Evolutionary conservation across 1,140 invertebrate genomes (phyloP).

Genomic region (Epicauta chinensis): DNA sequence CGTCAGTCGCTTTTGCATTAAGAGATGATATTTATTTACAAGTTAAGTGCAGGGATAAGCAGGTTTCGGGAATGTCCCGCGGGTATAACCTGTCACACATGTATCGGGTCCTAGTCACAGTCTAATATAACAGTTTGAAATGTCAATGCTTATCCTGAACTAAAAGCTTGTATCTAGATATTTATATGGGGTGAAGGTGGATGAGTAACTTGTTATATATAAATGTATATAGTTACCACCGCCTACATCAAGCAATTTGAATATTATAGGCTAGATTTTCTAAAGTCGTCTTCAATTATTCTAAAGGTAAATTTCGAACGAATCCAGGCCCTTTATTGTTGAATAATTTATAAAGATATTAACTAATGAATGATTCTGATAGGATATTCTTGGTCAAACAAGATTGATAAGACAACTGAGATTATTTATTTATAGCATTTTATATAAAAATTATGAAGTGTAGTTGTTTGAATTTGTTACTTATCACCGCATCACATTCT

Average conservation of each 20-base stretch:
- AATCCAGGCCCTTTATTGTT: no score
- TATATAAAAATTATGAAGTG: no score
- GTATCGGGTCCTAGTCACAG: constrained; percentile 27
- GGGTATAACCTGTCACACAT: constrained; percentile 9
- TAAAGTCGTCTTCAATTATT: no score
- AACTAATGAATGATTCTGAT: no score
- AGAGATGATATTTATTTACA: constrained; percentile 8
- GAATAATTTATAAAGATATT: no score
- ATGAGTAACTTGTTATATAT: constrained; percentile 5
- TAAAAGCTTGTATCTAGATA: neutral
- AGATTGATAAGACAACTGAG: no score
- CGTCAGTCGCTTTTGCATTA: neutral
- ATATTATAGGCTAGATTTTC: no score
- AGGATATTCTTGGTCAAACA: no score
- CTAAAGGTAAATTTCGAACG: no score
- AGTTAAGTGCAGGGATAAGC: constrained; percentile 8
- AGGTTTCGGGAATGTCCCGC: constrained; percentile 21
- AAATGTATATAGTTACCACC: neutral
- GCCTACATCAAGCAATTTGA: no score
- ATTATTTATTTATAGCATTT: no score
- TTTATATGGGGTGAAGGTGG: neutral
- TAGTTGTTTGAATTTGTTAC: neutral
- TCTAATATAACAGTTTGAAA: constrained; percentile 29
- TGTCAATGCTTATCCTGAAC: constrained; percentile 30
- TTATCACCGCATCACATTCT: constrained; percentile 8